Evolutionary conservation across 2,797 vertebrate species (phyloP).

Genomic region (Antennarius maculatus): DNA sequence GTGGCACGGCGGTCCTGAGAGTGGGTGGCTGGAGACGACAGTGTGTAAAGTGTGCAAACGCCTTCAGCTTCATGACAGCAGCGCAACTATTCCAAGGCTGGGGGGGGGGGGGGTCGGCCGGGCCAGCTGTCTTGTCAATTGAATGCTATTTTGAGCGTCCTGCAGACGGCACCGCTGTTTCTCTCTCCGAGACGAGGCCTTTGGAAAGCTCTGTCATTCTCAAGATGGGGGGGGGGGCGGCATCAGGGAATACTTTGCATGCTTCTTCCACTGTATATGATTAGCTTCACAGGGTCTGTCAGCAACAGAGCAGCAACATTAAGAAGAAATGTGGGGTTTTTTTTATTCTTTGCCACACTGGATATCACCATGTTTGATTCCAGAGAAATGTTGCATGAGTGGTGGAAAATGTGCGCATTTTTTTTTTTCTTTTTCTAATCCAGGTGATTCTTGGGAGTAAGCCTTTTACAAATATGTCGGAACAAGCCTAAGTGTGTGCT

Average conservation of each 20-base stretch:
- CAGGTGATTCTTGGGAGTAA: slow-evolving; percentile 44
- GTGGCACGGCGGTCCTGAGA: slow-evolving; percentile 24
- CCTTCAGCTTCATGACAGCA: slow-evolving; percentile 66
- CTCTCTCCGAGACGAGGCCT: slow-evolving; percentile 50
- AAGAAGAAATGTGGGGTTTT: slow-evolving; percentile 15
- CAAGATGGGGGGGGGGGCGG: not conserved
- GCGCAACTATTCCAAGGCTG: slow-evolving; percentile 74
- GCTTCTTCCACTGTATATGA: slow-evolving; percentile 47
- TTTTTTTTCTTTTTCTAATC: slow-evolving; percentile 7
- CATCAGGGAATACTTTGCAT: slow-evolving; percentile 46
- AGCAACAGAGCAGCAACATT: slow-evolving; percentile 27
- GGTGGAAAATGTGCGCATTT: slow-evolving; percentile 11
- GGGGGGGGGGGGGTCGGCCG: slow-evolving; percentile 39
- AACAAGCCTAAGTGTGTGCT: slow-evolving; percentile 60
- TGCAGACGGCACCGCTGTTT: slow-evolving; percentile 75
- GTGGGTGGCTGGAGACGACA: slow-evolving; percentile 42
- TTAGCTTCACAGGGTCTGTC: slow-evolving; percentile 42
- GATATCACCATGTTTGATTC: slow-evolving; percentile 39
- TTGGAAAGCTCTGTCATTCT: slow-evolving; percentile 44
- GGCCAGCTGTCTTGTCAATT: slow-evolving; percentile 86
- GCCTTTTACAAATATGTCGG: slow-evolving; percentile 57
- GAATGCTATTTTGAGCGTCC: slow-evolving; percentile 84
- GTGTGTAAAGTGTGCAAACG: slow-evolving; percentile 40
- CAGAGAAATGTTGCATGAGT: slow-evolving; percentile 29
- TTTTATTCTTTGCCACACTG: not conserved